Evolutionary conservation across 2,888 invertebrate species (phyloP).

Genomic region (Apamea anceps): DNA sequence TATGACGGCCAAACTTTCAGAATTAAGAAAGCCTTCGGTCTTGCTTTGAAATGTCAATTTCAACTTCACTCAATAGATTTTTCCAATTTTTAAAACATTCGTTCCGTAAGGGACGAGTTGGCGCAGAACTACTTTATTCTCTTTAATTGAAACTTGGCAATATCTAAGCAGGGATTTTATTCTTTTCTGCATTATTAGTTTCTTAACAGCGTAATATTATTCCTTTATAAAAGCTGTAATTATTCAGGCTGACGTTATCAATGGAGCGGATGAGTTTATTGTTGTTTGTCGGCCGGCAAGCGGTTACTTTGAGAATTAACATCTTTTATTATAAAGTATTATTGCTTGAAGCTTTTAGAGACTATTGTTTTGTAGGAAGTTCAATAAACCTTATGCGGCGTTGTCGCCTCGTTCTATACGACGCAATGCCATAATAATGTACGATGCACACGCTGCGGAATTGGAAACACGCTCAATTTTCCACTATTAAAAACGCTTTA

Average conservation of each 20-base stretch:
- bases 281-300: slow-evolving; percentile 28
- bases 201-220: slow-evolving; percentile 22
- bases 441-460: not conserved
- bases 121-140: slow-evolving; percentile 56
- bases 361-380: slow-evolving; percentile 31
- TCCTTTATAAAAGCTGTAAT: slow-evolving; percentile 30
- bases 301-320: slow-evolving; percentile 16
- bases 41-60: slow-evolving; percentile 50
- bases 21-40: slow-evolving; percentile 29
- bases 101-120: slow-evolving; percentile 39
- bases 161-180: slow-evolving; percentile 37
- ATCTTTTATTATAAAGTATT: slow-evolving; percentile 27
- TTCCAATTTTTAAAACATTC: slow-evolving; percentile 45
- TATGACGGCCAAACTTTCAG: slow-evolving; percentile 41
- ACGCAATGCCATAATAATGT: not conserved
- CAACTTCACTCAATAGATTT: slow-evolving; percentile 45
- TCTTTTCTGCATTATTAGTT: slow-evolving; percentile 40
- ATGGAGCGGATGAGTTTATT: slow-evolving; percentile 48
- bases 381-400: not conserved
- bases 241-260: slow-evolving; percentile 37
- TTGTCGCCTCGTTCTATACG: not conserved
- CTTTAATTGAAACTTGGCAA: slow-evolving; percentile 57
- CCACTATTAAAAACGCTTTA: not conserved
- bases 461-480: not conserved
- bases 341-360: slow-evolving; percentile 41